Evolutionary conservation across 2,888 invertebrate genomes (phyloP).

Genomic region (Parapristionchus giblindavisi): DNA sequence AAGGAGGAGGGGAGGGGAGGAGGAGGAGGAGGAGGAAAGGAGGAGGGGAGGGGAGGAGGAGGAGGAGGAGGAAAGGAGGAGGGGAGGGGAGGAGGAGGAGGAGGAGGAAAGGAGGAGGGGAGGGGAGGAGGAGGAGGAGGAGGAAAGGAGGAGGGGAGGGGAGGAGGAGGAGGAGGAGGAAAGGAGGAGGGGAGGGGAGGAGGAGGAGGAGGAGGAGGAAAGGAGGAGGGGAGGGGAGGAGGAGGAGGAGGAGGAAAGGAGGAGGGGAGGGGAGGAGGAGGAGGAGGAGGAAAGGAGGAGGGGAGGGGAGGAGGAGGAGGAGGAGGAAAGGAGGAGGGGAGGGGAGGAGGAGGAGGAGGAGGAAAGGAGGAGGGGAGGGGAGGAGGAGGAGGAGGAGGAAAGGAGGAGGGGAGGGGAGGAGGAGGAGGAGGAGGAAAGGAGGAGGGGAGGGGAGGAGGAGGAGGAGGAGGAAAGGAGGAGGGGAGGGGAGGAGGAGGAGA

Average conservation of each 20-base stretch:
- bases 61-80: neutral
- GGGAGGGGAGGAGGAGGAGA: slow-evolving; percentile 7
- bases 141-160: neutral
- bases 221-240: slow-evolving; percentile 36
- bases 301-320: slow-evolving; percentile 18
- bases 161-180: neutral
- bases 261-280: neutral
- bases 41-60: neutral
- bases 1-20: neutral
- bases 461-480: neutral
- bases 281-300: slow-evolving; percentile 37
- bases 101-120: slow-evolving; percentile 10
- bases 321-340: neutral
- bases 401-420: neutral
- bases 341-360: neutral
- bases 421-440: slow-evolving; percentile 18
- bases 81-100: neutral
- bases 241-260: slow-evolving; percentile 10
- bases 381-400: slow-evolving; percentile 1
- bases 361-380: slow-evolving; percentile 18
- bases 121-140: slow-evolving; percentile 6
- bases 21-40: neutral
- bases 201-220: neutral
- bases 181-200: slow-evolving; percentile 15
- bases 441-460: slow-evolving; percentile 5